Conservation (phyloP, 1,140 invertebrate species). For the Conus betulinus region DNA sequence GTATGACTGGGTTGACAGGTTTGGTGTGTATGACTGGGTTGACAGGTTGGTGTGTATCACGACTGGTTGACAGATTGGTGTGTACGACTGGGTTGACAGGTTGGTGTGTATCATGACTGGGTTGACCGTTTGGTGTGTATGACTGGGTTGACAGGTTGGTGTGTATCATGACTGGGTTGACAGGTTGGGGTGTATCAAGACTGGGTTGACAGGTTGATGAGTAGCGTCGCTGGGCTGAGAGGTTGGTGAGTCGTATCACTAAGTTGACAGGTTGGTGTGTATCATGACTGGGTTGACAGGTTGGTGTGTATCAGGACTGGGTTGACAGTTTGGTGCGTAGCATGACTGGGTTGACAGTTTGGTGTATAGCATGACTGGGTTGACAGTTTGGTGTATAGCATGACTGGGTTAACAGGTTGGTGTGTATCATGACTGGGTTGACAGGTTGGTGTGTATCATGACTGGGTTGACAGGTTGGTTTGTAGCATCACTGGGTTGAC, state of each 20-base stretch:
- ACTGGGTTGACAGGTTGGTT: neutral
- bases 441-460: constrained; percentile 51
- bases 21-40: constrained; percentile 47
- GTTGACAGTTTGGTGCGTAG: constrained; percentile 53
- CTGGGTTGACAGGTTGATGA: neutral
- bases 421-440: too few species aligned
- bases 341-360: neutral
- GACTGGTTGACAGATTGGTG: too few species aligned
- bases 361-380: neutral
- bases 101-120: neutral
- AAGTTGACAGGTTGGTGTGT: neutral
- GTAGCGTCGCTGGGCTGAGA: neutral
- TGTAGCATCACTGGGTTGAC: neutral
- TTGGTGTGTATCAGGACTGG: too few species aligned
- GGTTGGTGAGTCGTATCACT: constrained; percentile 42
- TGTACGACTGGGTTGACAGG: too few species aligned
- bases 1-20: neutral
- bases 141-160: too few species aligned
- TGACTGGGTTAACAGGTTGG: too few species aligned
- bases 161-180: too few species aligned
- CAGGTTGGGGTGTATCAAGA: constrained; percentile 48
- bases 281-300: neutral
- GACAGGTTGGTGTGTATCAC: constrained; percentile 53
- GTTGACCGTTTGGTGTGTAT: too few species aligned
- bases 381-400: too few species aligned